Conservation (phyloP, 2,888 invertebrate genomes). For the Eulithis prunata region DNA sequence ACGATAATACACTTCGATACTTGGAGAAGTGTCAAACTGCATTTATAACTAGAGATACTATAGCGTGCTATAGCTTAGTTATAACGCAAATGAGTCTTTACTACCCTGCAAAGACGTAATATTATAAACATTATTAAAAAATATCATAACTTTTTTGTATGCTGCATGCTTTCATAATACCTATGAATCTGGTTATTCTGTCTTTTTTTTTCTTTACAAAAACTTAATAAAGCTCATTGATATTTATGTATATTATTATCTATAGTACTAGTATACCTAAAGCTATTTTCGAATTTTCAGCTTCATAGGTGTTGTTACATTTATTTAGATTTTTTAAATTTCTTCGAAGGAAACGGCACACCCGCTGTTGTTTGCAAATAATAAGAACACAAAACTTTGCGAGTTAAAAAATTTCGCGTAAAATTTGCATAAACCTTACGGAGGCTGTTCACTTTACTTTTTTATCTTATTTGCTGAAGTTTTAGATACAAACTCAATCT, state of each 20-base stretch:
- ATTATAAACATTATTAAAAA: not conserved
- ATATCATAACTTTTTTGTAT: too few relatives aligned
- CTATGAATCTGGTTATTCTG: too few relatives aligned
- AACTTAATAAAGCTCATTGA: too few relatives aligned
- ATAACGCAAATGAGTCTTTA: conserved; percentile 2
- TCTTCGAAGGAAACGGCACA: conserved; percentile 49
- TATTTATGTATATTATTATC: too few relatives aligned
- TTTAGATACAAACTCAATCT: conserved; percentile 63
- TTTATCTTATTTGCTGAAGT: conserved; percentile 66
- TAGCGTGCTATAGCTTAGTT: not conserved
- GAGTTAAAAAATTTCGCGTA: conserved; percentile 75
- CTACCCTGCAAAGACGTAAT: not conserved
- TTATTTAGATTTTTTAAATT: conserved; percentile 50
- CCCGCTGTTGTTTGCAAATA: conserved; percentile 74
- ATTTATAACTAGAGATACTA: conserved; percentile 35
- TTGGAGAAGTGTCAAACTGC: conserved; percentile 36
- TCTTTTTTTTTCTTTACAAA: too few relatives aligned
- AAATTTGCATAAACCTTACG: conserved; percentile 80
- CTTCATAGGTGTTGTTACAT: too few relatives aligned
- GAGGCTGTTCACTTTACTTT: conserved; percentile 68
- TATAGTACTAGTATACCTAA: too few relatives aligned
- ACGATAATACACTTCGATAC: conserved; percentile 38
- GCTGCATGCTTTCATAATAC: too few relatives aligned
- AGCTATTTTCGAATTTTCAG: too few relatives aligned
- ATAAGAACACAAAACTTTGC: conserved; percentile 72